phyloP scores from a whole-genome alignment of 2,888 invertebrate species.

The Magallana nippona region DNA sequence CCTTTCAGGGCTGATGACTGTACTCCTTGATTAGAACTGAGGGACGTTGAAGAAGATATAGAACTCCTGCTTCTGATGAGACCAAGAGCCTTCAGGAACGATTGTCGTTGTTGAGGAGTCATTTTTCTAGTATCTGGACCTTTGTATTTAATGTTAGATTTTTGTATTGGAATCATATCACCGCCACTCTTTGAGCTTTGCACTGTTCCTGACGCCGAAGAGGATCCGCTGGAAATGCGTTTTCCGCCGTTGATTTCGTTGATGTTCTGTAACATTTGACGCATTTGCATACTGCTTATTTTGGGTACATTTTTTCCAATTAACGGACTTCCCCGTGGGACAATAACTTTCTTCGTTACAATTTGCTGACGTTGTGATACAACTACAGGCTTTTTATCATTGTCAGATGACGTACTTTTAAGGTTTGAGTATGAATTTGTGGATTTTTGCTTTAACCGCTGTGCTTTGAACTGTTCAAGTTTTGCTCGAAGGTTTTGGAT shows the following conservation, averaged over 20 bases:
- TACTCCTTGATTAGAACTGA: neutral
- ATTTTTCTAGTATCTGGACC: neutral
- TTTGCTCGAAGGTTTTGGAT: neutral
- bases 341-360: neutral
- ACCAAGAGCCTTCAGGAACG: neutral
- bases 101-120: neutral
- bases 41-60: neutral
- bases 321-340: neutral
- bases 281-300: slow-evolving; percentile 17
- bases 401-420: neutral
- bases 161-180: neutral
- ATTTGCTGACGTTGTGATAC: neutral
- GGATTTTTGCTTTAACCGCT: neutral
- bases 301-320: neutral
- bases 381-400: neutral
- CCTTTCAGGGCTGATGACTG: neutral
- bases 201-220: neutral
- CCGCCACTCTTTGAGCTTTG: neutral
- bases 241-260: neutral
- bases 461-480: neutral
- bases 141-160: neutral
- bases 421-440: neutral
- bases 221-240: neutral
- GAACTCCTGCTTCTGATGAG: neutral
- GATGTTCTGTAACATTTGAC: neutral